Evolutionary conservation across 2,113 vertebrate species (phyloP), one percentile per base, ranked within the genome.

Genomic region (Haplochromis vanheusdeni): DNA sequence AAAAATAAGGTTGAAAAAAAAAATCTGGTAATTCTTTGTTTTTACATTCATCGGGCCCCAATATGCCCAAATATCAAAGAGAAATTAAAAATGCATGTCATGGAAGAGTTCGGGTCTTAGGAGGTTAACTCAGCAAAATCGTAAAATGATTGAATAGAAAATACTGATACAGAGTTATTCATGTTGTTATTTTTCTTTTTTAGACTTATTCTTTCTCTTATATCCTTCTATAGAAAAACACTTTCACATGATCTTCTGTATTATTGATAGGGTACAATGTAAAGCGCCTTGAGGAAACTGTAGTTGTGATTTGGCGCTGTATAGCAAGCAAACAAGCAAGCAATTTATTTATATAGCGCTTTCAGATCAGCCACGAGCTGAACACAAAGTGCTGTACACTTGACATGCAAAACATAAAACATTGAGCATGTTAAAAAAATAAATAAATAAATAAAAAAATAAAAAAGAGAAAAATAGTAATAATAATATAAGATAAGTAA

Each of bases 31-130:
- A 55, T 55, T 54, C 2, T 54, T 54, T 54, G 51, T 54, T 21
- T 54, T 54, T 54, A 21, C 52, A 55, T 23, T 55, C 11, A 13
- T 55, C 4, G 0, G 4, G 21, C 2, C 21, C 0, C 1, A 55
- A 55, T 23, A 6, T 2, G 21, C 54, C 21, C 21, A 56, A 56
- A 56, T 56, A 56, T 26, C 12, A 56, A 0, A 14, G 54, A 56
- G 3, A 1, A 55, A 14, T 55, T 55, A 3, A 55, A 55, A 55
- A 1, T 56, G 12, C 21, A 31, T 31, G 31, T 7, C 6, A 2
- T 26, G 54, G 2, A 26, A 14, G 54, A 56, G 21, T 14, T 56
- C 6, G 0, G 54, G 21, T 56, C 6, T 0, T 13, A 56, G 21
- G 54, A 56, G 21, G 31, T 17, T 12, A 47, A 12, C 23, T 19